Evolutionary conservation across 1,140 invertebrate species (phyloP).

Genomic region (Trichomalopsis sarcophagae): DNA sequence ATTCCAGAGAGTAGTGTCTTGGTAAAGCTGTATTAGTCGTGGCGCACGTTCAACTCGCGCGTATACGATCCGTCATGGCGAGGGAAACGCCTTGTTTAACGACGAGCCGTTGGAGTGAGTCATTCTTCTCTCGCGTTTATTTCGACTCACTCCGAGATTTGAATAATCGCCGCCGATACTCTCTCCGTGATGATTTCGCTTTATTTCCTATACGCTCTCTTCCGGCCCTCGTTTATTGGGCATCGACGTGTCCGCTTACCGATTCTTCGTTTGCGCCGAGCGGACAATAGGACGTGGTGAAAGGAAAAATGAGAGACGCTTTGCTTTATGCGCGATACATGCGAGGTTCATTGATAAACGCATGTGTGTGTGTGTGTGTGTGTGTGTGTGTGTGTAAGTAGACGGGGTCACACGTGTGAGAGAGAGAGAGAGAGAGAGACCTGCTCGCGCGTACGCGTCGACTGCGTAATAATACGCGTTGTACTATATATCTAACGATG

Average conservation of each 20-base stretch:
- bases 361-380: neutral
- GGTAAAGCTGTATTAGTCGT: neutral
- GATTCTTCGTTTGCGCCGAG: too few species aligned
- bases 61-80: neutral
- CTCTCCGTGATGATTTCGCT: neutral
- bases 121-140: neutral
- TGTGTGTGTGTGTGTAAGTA: neutral
- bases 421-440: too few species aligned
- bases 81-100: too few species aligned
- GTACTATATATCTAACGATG: too few species aligned
- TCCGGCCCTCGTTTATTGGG: neutral
- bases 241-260: too few species aligned
- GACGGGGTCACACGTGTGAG: neutral
- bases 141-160: neutral
- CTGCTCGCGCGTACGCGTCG: neutral
- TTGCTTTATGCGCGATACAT: neutral
- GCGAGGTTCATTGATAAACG: neutral
- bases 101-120: too few species aligned
- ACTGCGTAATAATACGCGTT: neutral
- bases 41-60: neutral
- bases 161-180: too few species aligned
- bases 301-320: neutral
- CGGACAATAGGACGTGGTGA: neutral
- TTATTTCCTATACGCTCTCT: neutral
- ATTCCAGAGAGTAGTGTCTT: neutral